Conservation (phyloP, 1,140 invertebrate species). For the Halictus rubicundus region DNA sequence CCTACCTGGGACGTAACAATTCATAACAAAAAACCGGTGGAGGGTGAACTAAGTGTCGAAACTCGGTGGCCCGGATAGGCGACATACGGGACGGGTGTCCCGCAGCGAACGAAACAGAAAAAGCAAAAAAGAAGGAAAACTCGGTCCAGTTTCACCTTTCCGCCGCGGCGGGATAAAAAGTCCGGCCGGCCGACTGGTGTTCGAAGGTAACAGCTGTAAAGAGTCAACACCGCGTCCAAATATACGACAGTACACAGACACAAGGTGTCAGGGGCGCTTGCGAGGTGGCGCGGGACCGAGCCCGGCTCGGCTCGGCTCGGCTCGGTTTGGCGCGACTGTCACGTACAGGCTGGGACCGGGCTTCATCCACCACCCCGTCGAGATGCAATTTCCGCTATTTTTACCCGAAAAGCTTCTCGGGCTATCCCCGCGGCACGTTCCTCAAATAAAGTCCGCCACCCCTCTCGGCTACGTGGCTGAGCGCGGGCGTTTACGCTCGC, state of each 20-base stretch:
- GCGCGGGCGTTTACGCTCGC: not conserved
- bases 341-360: conserved; percentile 35
- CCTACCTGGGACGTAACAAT: no score
- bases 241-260: not conserved
- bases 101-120: not conserved
- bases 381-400: conserved; percentile 80
- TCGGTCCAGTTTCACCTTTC: not conserved
- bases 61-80: not conserved
- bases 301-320: not conserved
- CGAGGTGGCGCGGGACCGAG: not conserved
- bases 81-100: not conserved
- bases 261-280: not conserved
- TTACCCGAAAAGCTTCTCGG: conserved; percentile 78
- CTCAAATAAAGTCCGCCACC: conserved; percentile 73
- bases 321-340: not conserved
- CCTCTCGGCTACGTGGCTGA: conserved; percentile 30
- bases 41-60: not conserved
- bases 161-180: not conserved
- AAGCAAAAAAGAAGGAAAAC: not conserved
- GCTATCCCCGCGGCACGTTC: conserved; percentile 76
- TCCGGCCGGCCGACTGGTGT: not conserved
- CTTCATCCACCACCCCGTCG: conserved; percentile 70
- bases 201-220: not conserved
- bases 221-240: conserved; percentile 5
- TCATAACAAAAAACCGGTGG: no score